A percentile compares a stretch with the other conserved stretches of the same genome.
Evolutionary conservation across 1,140 invertebrate genomes (phyloP).

Genomic region (Hermatobates lingyangjiaoensis): DNA sequence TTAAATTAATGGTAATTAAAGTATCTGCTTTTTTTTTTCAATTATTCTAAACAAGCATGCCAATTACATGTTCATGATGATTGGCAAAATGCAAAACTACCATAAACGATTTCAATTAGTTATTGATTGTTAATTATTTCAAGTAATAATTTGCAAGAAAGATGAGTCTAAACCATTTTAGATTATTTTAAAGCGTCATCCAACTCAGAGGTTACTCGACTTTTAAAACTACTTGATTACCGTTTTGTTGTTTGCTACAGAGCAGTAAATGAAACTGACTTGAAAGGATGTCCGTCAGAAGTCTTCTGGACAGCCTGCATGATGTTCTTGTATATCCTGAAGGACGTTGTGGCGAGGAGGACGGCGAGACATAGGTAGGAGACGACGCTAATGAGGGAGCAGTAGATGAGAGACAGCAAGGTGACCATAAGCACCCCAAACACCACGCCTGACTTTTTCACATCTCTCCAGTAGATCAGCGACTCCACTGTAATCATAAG

Average conservation of each 20-base stretch:
- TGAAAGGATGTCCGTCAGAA: constrained; percentile 91
- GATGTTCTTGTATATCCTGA: constrained; percentile 90
- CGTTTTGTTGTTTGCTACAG: not conserved
- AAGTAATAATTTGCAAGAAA: too few relatives aligned
- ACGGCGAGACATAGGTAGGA: constrained; percentile 73
- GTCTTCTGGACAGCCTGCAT: constrained; percentile 93
- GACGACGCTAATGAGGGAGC: constrained; percentile 87
- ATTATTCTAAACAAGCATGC: too few relatives aligned
- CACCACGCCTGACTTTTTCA: constrained; percentile 79
- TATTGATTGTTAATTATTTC: too few relatives aligned
- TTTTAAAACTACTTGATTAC: too few relatives aligned
- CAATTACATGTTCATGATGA: too few relatives aligned
- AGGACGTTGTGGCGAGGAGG: constrained; percentile 67
- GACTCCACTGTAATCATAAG: constrained; percentile 63
- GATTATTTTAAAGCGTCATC: too few relatives aligned
- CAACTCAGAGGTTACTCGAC: too few relatives aligned
- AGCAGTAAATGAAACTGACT: constrained; percentile 36
- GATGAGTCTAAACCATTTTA: too few relatives aligned
- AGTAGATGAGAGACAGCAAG: constrained; percentile 78
- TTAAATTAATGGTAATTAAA: too few relatives aligned
- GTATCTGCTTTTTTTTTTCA: too few relatives aligned
- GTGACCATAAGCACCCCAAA: constrained; percentile 71
- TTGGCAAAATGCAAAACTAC: too few relatives aligned
- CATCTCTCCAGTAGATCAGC: constrained; percentile 90
- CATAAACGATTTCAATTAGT: too few relatives aligned